Evolutionary conservation across 2,113 vertebrate species (phyloP).

Genomic region (Bombycilla garrulus): DNA sequence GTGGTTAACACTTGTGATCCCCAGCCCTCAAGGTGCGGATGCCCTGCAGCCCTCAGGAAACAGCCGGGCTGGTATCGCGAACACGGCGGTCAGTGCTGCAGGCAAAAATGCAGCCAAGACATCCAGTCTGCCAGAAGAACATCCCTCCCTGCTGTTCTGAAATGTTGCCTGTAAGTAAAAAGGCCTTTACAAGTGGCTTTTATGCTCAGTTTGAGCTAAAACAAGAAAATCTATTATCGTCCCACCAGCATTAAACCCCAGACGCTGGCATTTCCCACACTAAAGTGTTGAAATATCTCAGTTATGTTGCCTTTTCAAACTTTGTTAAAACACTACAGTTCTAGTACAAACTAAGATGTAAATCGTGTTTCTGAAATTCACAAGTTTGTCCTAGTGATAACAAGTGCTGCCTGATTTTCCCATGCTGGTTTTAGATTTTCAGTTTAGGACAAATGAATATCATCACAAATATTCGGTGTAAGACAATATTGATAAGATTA

Average conservation of each 20-base stretch:
- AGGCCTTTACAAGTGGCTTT: background rate
- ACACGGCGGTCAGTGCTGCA: fast-evolving
- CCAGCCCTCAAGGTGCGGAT: background rate
- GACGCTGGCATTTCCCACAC: background rate
- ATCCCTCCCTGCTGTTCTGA: background rate
- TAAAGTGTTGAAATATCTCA: background rate
- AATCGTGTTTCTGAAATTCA: background rate
- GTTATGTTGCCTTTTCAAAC: fast-evolving
- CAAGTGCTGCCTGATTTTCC: background rate
- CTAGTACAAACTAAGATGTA: background rate
- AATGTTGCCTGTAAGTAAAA: background rate
- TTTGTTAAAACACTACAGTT: background rate
- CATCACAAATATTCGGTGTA: fast-evolving
- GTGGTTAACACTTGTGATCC: background rate
- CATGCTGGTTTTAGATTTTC: background rate
- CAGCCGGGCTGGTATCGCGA: fast-evolving
- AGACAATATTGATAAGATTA: background rate
- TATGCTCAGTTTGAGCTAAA: background rate
- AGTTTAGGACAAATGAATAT: background rate
- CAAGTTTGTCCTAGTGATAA: background rate
- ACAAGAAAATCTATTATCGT: fast-evolving
- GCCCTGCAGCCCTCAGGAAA: background rate
- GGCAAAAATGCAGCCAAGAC: background rate
- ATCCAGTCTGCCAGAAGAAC: background rate
- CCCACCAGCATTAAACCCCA: background rate